These are phyloP conservation scores for Drosophila meridiana DNA, from an alignment of 2,888 invertebrate species.

Conservation along the genomic window DNA sequence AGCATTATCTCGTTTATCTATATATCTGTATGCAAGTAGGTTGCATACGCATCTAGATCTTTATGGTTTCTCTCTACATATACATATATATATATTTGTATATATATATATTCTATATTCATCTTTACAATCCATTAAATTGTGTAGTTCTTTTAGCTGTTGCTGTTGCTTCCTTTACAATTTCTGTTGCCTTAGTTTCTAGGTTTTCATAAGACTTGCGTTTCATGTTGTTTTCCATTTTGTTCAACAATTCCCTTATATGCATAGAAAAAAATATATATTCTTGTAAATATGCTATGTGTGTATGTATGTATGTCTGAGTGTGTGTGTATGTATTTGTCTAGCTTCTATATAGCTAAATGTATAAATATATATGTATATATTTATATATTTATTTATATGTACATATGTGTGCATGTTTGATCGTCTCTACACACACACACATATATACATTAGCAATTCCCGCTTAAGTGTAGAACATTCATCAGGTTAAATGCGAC, in stretches of 20 bases:
- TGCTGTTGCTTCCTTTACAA: slow-evolving; percentile 54
- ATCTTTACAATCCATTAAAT: slow-evolving; percentile 20
- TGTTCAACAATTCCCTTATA: slow-evolving; percentile 69
- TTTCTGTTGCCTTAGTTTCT: slow-evolving; percentile 82
- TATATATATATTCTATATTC: slow-evolving; percentile 11
- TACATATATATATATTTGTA: slow-evolving; percentile 8
- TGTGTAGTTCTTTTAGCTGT: slow-evolving; percentile 23
- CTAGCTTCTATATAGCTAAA: slow-evolving; percentile 25
- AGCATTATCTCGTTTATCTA: slow-evolving; percentile 22
- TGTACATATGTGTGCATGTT: slow-evolving; percentile 3
- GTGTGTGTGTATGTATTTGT: slow-evolving; percentile 31
- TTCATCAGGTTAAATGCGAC: slow-evolving; percentile 30
- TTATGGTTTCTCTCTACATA: slow-evolving; percentile 5
- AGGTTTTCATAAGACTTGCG: slow-evolving; percentile 85
- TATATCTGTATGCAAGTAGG: slow-evolving; percentile 11
- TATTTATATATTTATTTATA: neutral
- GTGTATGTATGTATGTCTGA: slow-evolving; percentile 21
- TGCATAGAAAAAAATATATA: slow-evolving; percentile 66
- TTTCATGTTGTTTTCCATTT: slow-evolving; percentile 82
- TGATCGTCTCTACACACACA: slow-evolving; percentile 11
- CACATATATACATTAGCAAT: slow-evolving; percentile 29
- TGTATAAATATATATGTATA: neutral
- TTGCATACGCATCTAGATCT: neutral
- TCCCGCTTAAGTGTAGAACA: slow-evolving; percentile 28
- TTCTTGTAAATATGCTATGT: slow-evolving; percentile 37